Percentiles rank a stretch among this genome's conserved stretches.
Evolutionary conservation across 2,888 invertebrate species (phyloP).

Genomic region (Noctua pronuba): DNA sequence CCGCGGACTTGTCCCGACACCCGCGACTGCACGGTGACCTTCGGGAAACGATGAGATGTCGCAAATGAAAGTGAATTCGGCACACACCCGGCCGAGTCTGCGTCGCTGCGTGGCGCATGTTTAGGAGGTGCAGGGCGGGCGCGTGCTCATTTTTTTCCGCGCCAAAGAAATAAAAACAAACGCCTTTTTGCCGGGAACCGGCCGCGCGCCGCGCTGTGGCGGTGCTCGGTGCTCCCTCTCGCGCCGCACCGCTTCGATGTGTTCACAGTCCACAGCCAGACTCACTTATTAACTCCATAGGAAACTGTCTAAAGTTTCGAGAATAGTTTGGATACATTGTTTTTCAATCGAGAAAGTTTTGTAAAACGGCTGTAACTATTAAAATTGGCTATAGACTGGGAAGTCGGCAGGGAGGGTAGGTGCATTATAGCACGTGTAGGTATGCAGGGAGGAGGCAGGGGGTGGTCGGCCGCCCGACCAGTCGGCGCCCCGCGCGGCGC

Average conservation of each 20-base stretch:
- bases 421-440: slow-evolving; percentile 82
- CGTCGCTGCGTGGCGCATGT: slow-evolving; percentile 91
- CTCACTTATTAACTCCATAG: slow-evolving; percentile 24
- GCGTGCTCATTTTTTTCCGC: slow-evolving; percentile 89
- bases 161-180: slow-evolving; percentile 90
- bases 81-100: slow-evolving; percentile 88
- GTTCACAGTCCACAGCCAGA: slow-evolving; percentile 30
- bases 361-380: slow-evolving; percentile 35
- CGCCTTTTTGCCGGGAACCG: slow-evolving; percentile 87
- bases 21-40: slow-evolving; percentile 88
- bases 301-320: slow-evolving; percentile 16
- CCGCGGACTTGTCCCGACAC: slow-evolving; percentile 71
- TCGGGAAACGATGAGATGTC: slow-evolving; percentile 89
- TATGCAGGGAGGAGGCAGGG: slow-evolving; percentile 76
- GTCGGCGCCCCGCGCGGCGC: slow-evolving; percentile 87
- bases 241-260: slow-evolving; percentile 33
- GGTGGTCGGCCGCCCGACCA: slow-evolving; percentile 81
- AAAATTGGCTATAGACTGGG: slow-evolving; percentile 43
- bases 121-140: slow-evolving; percentile 90
- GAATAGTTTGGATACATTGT: slow-evolving; percentile 37
- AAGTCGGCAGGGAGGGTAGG: slow-evolving; percentile 76
- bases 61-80: slow-evolving; percentile 91
- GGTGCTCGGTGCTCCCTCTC: slow-evolving; percentile 60
- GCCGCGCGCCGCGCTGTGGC: slow-evolving; percentile 72
- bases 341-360: slow-evolving; percentile 45